These are phyloP conservation scores for Poecile atricapillus DNA, from an alignment of 2,113 vertebrate genomes.

Conservation along the genomic window DNA sequence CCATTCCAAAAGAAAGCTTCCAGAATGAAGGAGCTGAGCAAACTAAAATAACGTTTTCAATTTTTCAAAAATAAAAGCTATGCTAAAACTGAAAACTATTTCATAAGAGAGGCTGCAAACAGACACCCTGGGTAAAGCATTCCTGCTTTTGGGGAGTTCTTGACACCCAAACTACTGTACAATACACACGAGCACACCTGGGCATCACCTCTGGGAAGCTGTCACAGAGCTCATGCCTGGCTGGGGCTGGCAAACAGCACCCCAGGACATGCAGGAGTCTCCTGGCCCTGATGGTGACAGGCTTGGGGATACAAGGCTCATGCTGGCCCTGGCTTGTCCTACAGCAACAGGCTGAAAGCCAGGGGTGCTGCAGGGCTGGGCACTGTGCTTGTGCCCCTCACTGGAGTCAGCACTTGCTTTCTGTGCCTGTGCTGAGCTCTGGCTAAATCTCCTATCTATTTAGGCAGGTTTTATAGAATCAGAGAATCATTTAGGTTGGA, in stretches of 20 bases:
- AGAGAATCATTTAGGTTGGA: not conserved
- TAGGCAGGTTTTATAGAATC: not conserved
- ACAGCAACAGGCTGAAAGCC: not conserved
- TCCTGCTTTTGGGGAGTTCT: not conserved
- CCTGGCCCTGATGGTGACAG: not conserved
- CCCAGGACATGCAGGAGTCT: not conserved
- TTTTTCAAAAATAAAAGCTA: not conserved
- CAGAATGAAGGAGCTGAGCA: not conserved
- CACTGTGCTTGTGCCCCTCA: fast-evolving
- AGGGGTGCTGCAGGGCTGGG: not conserved
- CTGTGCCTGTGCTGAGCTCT: not conserved
- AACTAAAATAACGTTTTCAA: not conserved
- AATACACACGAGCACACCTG: fast-evolving
- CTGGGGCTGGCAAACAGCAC: not conserved
- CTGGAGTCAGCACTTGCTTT: fast-evolving
- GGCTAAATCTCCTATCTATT: not conserved
- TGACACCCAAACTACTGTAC: not conserved
- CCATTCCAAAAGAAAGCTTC: not conserved
- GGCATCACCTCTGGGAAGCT: not conserved
- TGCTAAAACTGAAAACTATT: not conserved
- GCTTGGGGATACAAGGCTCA: not conserved
- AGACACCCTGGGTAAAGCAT: not conserved
- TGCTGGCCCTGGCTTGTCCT: not conserved
- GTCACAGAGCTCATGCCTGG: fast-evolving
- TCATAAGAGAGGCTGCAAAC: not conserved